phyloP scores from a whole-genome alignment of 2,888 invertebrate genomes.

The Panzeria rudis region DNA sequence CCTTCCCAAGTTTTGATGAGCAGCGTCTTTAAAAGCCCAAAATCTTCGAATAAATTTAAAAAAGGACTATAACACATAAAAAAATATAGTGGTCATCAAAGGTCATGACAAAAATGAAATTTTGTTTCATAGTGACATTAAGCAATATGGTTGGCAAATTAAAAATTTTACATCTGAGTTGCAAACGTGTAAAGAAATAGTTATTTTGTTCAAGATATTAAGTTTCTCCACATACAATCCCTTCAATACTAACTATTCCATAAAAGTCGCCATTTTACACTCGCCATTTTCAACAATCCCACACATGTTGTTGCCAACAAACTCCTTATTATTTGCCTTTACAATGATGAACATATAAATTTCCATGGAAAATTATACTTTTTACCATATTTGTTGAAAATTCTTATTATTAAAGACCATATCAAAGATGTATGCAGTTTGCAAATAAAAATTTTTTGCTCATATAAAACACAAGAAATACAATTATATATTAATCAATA shows the following conservation, averaged over 20 bases:
- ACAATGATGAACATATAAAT: slow-evolving; percentile 18
- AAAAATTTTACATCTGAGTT: too few relatives aligned
- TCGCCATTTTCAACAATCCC: background rate
- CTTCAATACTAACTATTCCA: background rate
- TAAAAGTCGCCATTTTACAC: background rate
- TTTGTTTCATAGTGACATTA: too few relatives aligned
- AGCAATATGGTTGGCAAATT: too few relatives aligned
- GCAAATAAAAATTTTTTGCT: background rate
- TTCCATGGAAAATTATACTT: slow-evolving; percentile 59
- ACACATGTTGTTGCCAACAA: slow-evolving; percentile 1
- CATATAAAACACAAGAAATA: slow-evolving; percentile 3
- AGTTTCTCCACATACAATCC: background rate
- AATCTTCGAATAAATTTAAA: too few relatives aligned
- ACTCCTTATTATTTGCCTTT: background rate
- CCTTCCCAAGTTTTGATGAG: too few relatives aligned
- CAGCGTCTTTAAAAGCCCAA: too few relatives aligned
- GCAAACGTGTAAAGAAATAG: too few relatives aligned
- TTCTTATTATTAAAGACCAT: slow-evolving; percentile 22
- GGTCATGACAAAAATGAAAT: too few relatives aligned
- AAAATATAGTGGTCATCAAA: too few relatives aligned
- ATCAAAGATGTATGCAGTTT: slow-evolving; percentile 13
- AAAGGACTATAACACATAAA: too few relatives aligned
- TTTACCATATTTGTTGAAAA: slow-evolving; percentile 48
- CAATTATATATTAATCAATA: slow-evolving; percentile 52
- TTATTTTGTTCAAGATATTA: too few relatives aligned